Percentiles rank a stretch among this genome's conserved stretches.
These are phyloP conservation scores for Saccostrea cuccullata DNA, from an alignment of 1,140 invertebrate genomes.

Conservation along the genomic window DNA sequence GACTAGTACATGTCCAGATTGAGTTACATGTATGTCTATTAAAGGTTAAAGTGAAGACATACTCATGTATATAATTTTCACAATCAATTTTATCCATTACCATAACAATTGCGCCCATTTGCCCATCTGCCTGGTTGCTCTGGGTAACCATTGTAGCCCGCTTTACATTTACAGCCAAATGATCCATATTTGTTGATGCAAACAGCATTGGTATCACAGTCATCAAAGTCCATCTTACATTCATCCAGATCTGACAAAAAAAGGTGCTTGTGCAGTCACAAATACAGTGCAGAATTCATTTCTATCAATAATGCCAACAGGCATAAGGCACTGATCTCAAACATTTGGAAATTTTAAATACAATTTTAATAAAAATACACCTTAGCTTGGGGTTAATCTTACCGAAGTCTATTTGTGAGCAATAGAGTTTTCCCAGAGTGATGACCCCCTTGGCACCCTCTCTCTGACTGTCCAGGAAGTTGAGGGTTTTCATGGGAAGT, in stretches of 20 bases:
- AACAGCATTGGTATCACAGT: constrained; percentile 76
- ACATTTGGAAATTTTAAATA: too few relatives aligned
- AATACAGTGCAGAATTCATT: too few relatives aligned
- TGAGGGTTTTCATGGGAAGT: constrained; percentile 59
- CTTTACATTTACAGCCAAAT: constrained; percentile 76
- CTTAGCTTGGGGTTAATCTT: constrained; percentile 18
- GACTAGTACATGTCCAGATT: too few relatives aligned
- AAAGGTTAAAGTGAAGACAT: too few relatives aligned
- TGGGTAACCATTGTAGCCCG: constrained; percentile 70
- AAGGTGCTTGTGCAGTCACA: neutral
- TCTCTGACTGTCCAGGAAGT: constrained; percentile 41
- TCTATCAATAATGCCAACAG: too few relatives aligned
- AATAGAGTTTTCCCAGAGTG: constrained; percentile 67
- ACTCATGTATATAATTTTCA: too few relatives aligned
- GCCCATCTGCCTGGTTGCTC: constrained; percentile 60
- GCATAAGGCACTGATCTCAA: too few relatives aligned
- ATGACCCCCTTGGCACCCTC: constrained; percentile 50
- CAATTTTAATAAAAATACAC: too few relatives aligned
- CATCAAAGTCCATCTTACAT: constrained; percentile 58
- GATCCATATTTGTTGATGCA: constrained; percentile 75
- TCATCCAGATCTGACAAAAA: constrained; percentile 67
- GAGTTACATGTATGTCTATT: too few relatives aligned
- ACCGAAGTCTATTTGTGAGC: constrained; percentile 62
- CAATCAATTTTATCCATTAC: constrained; percentile 49
- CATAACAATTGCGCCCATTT: constrained; percentile 72